Percentiles rank a stretch among this genome's conserved stretches.
phyloP scores from a whole-genome alignment of 2,888 invertebrate genomes.

The Pyrrhosoma nymphula region DNA sequence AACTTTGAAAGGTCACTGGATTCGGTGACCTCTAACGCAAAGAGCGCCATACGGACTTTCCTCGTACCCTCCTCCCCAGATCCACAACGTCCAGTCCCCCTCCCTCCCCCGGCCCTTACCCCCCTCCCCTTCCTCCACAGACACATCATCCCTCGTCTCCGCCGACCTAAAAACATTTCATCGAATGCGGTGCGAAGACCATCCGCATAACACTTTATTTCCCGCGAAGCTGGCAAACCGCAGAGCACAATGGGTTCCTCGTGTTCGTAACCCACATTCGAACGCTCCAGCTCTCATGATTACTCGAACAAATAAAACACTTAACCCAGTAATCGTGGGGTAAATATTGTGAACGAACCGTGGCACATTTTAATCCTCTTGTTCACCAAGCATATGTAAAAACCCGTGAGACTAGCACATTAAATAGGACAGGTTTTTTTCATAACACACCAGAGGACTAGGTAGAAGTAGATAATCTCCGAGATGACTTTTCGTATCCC shows the following conservation, averaged over 20 bases:
- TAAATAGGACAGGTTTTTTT: neutral
- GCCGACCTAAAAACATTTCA: neutral
- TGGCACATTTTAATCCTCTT: neutral
- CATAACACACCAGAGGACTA: neutral
- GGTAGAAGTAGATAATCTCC: neutral
- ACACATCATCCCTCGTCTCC: neutral
- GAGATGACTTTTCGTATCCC: neutral
- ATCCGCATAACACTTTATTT: slow-evolving; percentile 10
- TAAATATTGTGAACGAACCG: neutral
- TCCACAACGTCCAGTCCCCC: neutral
- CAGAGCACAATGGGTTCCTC: neutral
- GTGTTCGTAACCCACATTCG: neutral
- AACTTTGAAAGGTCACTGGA: neutral
- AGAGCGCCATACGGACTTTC: neutral
- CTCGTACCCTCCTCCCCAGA: neutral
- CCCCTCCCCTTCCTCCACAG: neutral
- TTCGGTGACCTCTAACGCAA: neutral
- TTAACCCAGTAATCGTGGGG: neutral
- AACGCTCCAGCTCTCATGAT: neutral
- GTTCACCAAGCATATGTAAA: neutral
- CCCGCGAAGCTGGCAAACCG: neutral
- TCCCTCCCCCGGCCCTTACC: neutral
- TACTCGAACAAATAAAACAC: neutral
- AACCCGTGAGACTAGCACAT: neutral
- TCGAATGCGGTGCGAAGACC: slow-evolving; percentile 14